A percentile compares a stretch with the other conserved stretches of the same genome.
Evolutionary conservation across 1,140 invertebrate genomes (phyloP).

Genomic region (Chymomyza costata): DNA sequence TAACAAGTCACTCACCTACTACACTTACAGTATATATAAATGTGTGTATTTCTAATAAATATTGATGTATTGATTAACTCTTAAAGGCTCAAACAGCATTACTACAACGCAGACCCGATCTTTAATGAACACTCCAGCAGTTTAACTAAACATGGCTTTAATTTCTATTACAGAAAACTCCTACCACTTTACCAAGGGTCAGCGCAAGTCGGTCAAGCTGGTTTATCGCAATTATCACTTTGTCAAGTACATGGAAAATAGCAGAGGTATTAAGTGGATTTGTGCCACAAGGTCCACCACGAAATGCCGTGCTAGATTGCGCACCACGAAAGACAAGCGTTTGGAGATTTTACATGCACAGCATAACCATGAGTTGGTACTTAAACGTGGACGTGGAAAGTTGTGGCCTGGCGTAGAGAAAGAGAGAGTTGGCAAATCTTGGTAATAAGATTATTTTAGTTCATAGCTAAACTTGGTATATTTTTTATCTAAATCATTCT

Average conservation of each 20-base stretch:
- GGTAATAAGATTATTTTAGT: too few relatives aligned
- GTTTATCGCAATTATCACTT: constrained; percentile 57
- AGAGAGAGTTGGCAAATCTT: too few relatives aligned
- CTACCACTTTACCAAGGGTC: constrained; percentile 52
- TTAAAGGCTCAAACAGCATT: too few relatives aligned
- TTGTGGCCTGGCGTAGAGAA: too few relatives aligned
- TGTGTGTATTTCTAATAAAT: constrained; percentile 39
- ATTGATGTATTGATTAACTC: too few relatives aligned
- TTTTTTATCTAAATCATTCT: too few relatives aligned
- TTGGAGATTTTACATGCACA: constrained; percentile 51
- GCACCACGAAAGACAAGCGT: constrained; percentile 35
- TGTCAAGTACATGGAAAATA: constrained; percentile 70
- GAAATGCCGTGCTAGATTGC: constrained; percentile 62
- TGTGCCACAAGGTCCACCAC: constrained; percentile 67
- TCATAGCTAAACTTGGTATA: too few relatives aligned
- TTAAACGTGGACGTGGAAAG: too few relatives aligned
- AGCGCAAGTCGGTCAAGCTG: constrained; percentile 61
- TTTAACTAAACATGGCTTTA: neutral
- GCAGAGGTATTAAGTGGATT: constrained; percentile 65
- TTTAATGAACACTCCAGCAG: too few relatives aligned
- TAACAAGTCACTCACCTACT: constrained; percentile 34
- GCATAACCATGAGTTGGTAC: constrained; percentile 46
- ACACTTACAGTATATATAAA: constrained; percentile 15
- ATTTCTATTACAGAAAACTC: constrained; percentile 34
- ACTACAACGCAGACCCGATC: too few relatives aligned